Evolutionary conservation across 2,888 invertebrate species (phyloP).

Genomic region (Cryptosula pallasiana): DNA sequence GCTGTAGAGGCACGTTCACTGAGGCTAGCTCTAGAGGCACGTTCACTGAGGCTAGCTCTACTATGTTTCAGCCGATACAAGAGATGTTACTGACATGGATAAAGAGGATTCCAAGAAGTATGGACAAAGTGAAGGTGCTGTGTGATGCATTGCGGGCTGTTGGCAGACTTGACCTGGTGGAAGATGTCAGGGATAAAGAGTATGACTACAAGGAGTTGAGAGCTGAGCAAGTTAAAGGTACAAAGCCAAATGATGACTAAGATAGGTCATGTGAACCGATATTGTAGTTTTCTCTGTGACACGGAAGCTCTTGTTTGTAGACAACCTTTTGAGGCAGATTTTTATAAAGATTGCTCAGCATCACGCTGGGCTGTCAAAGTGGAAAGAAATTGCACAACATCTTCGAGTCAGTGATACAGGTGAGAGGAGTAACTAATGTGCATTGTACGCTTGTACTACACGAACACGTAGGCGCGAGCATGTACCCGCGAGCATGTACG

Average conservation of each 20-base stretch:
- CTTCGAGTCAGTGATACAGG: conserved; percentile 34
- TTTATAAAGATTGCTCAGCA: conserved; percentile 40
- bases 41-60: too few species aligned
- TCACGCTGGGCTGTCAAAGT: conserved; percentile 34
- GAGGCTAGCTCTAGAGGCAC: too few species aligned
- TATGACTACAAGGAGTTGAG: conserved; percentile 34
- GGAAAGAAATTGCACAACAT: conserved; percentile 35
- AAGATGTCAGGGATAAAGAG: conserved; percentile 36
- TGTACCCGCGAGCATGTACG: too few species aligned
- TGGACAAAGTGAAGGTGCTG: conserved; percentile 44
- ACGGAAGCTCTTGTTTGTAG: too few species aligned
- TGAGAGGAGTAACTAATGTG: neutral
- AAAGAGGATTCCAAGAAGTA: conserved; percentile 40
- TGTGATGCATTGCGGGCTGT: conserved; percentile 34
- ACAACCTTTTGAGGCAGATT: conserved; percentile 35
- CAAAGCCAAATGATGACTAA: neutral
- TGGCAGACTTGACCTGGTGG: conserved; percentile 38
- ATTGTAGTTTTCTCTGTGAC: too few species aligned
- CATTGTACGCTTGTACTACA: neutral
- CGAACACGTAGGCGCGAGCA: too few species aligned
- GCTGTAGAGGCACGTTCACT: too few species aligned
- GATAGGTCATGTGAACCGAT: too few species aligned
- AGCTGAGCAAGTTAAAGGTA: conserved; percentile 35
- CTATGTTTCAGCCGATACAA: conserved; percentile 33
- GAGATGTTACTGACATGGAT: conserved; percentile 49